Conservation (phyloP, 2,797 vertebrate species). For the Pogoniulus pusillus region DNA sequence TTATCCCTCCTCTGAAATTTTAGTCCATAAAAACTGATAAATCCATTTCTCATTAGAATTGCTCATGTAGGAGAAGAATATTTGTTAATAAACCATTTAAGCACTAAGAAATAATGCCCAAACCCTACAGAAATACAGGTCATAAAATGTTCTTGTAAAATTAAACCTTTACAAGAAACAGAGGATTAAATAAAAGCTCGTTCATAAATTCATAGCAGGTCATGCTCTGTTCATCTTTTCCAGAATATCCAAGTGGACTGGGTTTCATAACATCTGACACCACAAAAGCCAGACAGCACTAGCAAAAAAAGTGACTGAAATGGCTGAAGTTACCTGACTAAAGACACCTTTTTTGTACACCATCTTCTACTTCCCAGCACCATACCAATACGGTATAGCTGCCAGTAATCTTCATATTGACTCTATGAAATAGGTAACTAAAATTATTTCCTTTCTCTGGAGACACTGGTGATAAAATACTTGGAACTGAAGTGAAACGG, state of each 20-base stretch:
- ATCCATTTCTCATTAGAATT: neutral
- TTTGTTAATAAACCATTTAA: neutral
- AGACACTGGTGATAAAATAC: neutral
- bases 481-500: neutral
- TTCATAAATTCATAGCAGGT: neutral
- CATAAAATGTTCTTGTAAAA: neutral
- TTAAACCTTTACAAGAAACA: neutral
- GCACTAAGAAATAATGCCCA: neutral
- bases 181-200: neutral
- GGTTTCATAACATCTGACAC: neutral
- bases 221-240: neutral
- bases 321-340: neutral
- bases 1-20: slow-evolving; percentile 18
- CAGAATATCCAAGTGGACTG: neutral
- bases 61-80: neutral
- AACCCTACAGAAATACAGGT: neutral
- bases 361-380: neutral
- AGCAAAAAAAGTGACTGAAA: neutral
- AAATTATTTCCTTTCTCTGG: neutral
- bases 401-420: neutral
- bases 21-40: neutral
- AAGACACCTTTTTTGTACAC: neutral
- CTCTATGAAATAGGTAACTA: neutral
- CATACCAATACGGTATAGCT: neutral
- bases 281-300: neutral